Evolutionary conservation across 2,113 vertebrate genomes (phyloP), one percentile per base, ranked within the genome.

Genomic region (Craseonycteris thonglongyai): DNA sequence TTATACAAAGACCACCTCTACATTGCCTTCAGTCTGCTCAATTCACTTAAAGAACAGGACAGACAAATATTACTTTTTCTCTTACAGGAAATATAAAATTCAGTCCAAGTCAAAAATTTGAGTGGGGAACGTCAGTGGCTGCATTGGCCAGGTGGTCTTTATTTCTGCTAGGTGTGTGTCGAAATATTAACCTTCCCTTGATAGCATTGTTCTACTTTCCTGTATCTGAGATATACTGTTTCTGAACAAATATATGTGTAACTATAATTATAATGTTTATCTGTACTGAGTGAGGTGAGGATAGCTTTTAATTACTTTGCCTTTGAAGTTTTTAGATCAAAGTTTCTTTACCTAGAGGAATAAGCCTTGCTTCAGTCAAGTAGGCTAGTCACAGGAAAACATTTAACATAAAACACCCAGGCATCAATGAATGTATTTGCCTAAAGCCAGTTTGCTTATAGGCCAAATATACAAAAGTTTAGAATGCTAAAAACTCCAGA

Each of bases 271-370:
- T 35, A n/a, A n/a, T n/a, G n/a, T n/a, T 33, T 80, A n/a, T 59
- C 33, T 76, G 6, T 59, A 26, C 40, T 54, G 47, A 26, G 47
- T 81, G 65, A 83, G 79, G 24, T 66, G 68, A 90, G 59, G 94
- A 87, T n/a, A 88, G 30, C 49, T 72, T 21, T 47, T 93, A 93
- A 93, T 78, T 95, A 81, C 38, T 92, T 58, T 90, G 56, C n/a
- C 38, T 96, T 82, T 90, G 81, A 95, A 61, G 63, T 24, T 90
- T 81, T 90, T n/a, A 88, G 68, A 95, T 86, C 75, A 94, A 90
- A 93, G 47, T 78, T 89, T 91, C 81, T 86, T 95, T 88, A 59
- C 87, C 69, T 9, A 7, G 47, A 91, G 59, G 65, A 72, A 12
- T 65, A 19, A 21, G 26, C 35, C 28, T 72, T 63, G 26, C 40